These are phyloP conservation scores for Sapajus apella DNA, from an alignment of 2,113 vertebrate species.

Conservation along the genomic window DNA sequence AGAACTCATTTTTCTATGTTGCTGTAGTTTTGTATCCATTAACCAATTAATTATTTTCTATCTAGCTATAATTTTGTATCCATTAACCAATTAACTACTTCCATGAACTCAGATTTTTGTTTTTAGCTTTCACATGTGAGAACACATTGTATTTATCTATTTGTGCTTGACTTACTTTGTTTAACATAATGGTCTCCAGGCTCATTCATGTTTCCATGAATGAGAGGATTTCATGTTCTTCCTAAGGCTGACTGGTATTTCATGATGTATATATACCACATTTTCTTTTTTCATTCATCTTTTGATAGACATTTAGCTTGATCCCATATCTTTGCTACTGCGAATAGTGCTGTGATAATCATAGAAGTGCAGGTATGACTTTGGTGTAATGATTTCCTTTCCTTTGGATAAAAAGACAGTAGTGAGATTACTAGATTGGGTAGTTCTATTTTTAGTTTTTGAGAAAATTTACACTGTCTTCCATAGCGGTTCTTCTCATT, in stretches of 20 bases:
- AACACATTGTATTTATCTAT: not conserved
- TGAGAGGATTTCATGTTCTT: not conserved
- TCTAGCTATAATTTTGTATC: not conserved
- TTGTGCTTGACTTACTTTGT: not conserved
- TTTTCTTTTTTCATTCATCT: not conserved
- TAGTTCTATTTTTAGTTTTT: not conserved
- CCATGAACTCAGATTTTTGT: not conserved
- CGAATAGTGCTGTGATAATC: not conserved
- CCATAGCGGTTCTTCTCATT: not conserved
- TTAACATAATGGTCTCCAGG: not conserved
- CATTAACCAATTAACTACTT: not conserved
- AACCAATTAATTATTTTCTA: not conserved
- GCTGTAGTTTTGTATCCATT: not conserved
- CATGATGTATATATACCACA: not conserved
- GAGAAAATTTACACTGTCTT: not conserved
- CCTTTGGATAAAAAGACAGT: not conserved
- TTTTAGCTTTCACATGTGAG: not conserved
- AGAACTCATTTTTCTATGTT: not conserved
- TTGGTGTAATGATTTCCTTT: not conserved
- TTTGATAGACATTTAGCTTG: not conserved
- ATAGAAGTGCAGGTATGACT: not conserved
- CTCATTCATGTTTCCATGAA: not conserved
- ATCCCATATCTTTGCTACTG: not conserved
- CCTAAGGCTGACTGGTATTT: not conserved
- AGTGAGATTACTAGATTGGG: not conserved